These are phyloP conservation scores for Bradypus variegatus DNA, from an alignment of 2,797 vertebrate species.

Conservation along the genomic window DNA sequence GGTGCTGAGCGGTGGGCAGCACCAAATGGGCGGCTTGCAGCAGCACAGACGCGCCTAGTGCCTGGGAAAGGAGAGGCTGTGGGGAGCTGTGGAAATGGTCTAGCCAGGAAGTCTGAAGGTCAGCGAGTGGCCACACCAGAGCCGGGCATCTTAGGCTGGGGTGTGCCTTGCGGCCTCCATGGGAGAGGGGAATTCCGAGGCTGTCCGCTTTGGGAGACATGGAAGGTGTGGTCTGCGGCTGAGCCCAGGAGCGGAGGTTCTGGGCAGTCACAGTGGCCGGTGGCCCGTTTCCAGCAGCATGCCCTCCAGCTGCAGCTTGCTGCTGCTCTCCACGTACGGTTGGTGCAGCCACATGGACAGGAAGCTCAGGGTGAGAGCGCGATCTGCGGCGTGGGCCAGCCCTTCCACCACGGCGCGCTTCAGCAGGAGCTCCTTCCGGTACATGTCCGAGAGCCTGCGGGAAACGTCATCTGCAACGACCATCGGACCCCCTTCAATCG, in stretches of 20 bases:
- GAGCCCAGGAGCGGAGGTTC: accelerated
- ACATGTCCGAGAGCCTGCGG: constrained; percentile 76
- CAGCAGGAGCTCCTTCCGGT: constrained; percentile 82
- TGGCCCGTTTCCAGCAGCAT: constrained; percentile 93
- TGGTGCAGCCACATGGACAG: constrained; percentile 93
- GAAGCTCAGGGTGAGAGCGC: constrained; percentile 83
- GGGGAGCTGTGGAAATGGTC: not conserved
- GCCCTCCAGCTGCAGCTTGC: constrained; percentile 80
- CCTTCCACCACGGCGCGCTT: constrained; percentile 81
- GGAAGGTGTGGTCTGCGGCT: not conserved
- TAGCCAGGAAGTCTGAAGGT: not conserved
- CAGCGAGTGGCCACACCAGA: not conserved
- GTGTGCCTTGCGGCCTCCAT: accelerated
- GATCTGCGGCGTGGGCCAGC: constrained; percentile 80
- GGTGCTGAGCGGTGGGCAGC: accelerated
- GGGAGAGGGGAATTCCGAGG: not conserved
- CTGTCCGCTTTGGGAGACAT: accelerated
- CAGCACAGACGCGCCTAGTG: accelerated
- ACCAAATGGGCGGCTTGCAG: accelerated
- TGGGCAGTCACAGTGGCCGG: constrained; percentile 66
- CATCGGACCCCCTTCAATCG: accelerated
- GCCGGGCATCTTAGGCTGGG: not conserved
- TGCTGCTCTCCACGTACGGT: constrained; percentile 80
- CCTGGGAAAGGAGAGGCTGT: not conserved
- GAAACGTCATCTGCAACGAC: constrained; percentile 76